Percentiles rank a stretch among this genome's conserved stretches.
phyloP scores from a whole-genome alignment of 2,888 invertebrate species.

The Clunio marinus region DNA sequence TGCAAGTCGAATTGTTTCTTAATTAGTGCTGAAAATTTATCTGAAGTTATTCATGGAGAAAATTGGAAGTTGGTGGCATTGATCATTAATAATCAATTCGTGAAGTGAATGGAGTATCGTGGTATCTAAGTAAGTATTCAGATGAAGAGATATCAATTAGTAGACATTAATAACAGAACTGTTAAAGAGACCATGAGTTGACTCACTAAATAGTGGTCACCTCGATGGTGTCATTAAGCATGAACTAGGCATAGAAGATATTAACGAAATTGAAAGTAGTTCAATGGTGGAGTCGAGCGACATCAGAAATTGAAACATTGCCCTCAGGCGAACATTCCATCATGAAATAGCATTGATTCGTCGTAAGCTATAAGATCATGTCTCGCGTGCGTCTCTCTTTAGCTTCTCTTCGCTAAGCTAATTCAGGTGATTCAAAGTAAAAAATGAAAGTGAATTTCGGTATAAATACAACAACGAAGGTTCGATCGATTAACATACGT shows the following conservation, averaged over 20 bases:
- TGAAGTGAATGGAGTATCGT: neutral
- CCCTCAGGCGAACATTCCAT: neutral
- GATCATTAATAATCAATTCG: neutral
- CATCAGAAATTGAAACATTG: neutral
- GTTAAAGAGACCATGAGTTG: neutral
- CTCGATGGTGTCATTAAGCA: no score
- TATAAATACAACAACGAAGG: neutral
- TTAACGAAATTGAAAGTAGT: neutral
- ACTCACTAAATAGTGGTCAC: no score
- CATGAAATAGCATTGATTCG: no score
- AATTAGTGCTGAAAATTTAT: no score
- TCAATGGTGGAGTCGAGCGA: neutral
- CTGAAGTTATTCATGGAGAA: no score
- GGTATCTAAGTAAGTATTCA: no score
- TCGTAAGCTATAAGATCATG: neutral
- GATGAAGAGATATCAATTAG: neutral
- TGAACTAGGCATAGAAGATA: no score
- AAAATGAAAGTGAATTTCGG: conserved; percentile 33
- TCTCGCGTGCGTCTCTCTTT: neutral
- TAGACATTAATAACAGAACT: neutral
- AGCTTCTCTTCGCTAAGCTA: neutral
- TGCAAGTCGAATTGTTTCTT: conserved; percentile 28
- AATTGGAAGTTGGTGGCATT: neutral
- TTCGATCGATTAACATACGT: conserved; percentile 35
- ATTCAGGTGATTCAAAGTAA: neutral